Base-by-base conservation (phyloP, 1,140 invertebrate genomes). In the Ridgeia piscesae region DNA sequence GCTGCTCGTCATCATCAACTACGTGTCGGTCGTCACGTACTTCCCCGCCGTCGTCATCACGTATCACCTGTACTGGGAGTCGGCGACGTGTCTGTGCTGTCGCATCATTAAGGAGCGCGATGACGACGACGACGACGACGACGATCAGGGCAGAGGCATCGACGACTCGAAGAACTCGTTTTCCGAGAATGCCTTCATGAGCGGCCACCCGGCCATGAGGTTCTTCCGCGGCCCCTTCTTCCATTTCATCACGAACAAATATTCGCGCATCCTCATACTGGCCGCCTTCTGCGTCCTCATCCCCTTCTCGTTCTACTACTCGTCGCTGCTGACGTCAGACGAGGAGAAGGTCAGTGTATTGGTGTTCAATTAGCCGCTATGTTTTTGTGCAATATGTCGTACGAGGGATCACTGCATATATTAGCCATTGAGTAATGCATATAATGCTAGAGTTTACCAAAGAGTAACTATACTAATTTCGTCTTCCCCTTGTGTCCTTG, bases 21-120 rank as follows among this genome's bases (percentile, higher is more conserved):
- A 95, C 93, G n/a, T 95, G 11, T 95, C 94, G 91, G 94, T 95
- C 9, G 93, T 95, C 4, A 35, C 94, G 27, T 95, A 94, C 91
- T 95, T 95, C 91, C 95, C 95, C 27, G 93, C 94, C 4, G 94
- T 94, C 17, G 94, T 95, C 27, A 93, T 95, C 58, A 88, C 95
- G 21, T 94, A 95, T 91, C 94, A 94, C 92, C 50, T 92, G 1
- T 92, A 94, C 89, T 92, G 89, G 90, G 92, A 92, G 92, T 88
- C 92, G 89, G 92, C n/a, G n/a, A 93, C 33, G 35, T 93, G 93
- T 89, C 91, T 89, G 48, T 93, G 92, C 33, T 93, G 92, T 91
- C 58, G 58, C 2, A 2, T 17, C 2, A 21, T 27, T 2, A 77
- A 77, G 58, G 58, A 77, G 11, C 11, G 17, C 27, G 58, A 31